Base-by-base conservation (phyloP, 2,888 invertebrate species). In the Octodonta nipae region DNA sequence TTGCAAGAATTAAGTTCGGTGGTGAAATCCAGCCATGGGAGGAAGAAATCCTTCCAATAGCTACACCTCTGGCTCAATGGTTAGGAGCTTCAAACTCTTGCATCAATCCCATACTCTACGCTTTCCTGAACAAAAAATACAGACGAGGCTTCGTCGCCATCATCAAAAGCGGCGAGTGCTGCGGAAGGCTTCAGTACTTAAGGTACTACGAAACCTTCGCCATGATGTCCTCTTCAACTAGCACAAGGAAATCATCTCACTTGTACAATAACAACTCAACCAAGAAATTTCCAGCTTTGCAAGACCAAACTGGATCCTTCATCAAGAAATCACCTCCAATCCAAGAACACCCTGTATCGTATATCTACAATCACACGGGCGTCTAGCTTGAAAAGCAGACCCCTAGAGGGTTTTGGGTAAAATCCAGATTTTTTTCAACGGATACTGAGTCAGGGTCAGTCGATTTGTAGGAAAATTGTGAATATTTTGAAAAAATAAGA, bases 111-210 rank as follows among this genome's bases (percentile, higher is more conserved):
- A 80, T 93, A 40, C 69, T 93, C 35, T 91, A 92, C 60, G 88
- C 89, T 2, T 91, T 89, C 65, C 89, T 92, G 65, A 92, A 92
- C 63, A 86, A 86, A 58, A 91, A 92, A 60, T 93, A 84, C 61
- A 70, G 91, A 8, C 75, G 81, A 37, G 91, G 91, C 3, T 92
- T 93, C 59, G 75, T 82, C 25, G 87, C 86, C 11, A 86, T 89
- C 41, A 70, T 88, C 26, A 81, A 83, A 60, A 86, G 85, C 45
- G 72, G 84, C 5, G 36, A 30, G 16, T 88, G 87, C 60, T 88
- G 87, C 55, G 85, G 85, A 16, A 72, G 84, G 35, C 30, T 30
- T 6, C 72, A 85, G 37, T 85, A 86, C 59, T 67, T 87, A 38
- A 73, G 85, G 37, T 85, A 86, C 59, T 87, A 87, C 58, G 86